Evolutionary conservation across 2,113 vertebrate genomes (phyloP), one percentile per base, ranked within the genome.

Genomic region (Amblyornis subalaris): DNA sequence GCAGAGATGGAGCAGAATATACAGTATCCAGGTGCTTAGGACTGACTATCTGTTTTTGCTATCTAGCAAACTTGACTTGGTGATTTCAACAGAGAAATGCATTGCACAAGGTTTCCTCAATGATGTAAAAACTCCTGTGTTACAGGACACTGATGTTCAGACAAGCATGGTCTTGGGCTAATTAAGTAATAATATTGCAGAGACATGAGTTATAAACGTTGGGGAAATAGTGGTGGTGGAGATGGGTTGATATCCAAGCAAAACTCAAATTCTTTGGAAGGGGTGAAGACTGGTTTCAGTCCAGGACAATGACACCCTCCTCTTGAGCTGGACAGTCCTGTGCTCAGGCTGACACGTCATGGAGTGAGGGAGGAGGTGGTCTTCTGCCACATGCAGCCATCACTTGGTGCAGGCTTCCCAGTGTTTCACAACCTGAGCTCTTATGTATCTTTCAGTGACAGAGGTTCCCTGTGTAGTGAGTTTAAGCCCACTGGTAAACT

Each of bases 81-180:
- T 79, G 62, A 57, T 82, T 93, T 82, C 1, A 0, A 76, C 62
- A 89, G 54, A 93, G 57, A 88, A 76, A 51, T 61, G 7, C 17
- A 17, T 79, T 94, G 74, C 5, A 1, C 20, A 75, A 89, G 53
- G 15, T 54, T 40, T 87, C 45, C 33, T 93, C 73, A 60, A 4
- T 28, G 45, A 82, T 54, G 38, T 64, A 78, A 78, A 87, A 61
- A 5, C 25, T 40, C 36, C 19, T 28, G 29, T 44, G 2, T 57
- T 69, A 48, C 58, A 69, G 71, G 54, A 55, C 50, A 31, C 12
- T 0, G 0, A 15, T 1, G 4, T 50, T 74, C 74, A 88, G 88
- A 38, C 77, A 95, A 91, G 78, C 62, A 69, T 0, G 0, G 50
- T 53, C 66, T 83, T 65, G 73, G 58, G 40, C 14, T 89, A 85